Evolutionary conservation across 2,797 vertebrate genomes (phyloP), one percentile per base, ranked within the genome.

Genomic region (Eleutherodactylus coqui): DNA sequence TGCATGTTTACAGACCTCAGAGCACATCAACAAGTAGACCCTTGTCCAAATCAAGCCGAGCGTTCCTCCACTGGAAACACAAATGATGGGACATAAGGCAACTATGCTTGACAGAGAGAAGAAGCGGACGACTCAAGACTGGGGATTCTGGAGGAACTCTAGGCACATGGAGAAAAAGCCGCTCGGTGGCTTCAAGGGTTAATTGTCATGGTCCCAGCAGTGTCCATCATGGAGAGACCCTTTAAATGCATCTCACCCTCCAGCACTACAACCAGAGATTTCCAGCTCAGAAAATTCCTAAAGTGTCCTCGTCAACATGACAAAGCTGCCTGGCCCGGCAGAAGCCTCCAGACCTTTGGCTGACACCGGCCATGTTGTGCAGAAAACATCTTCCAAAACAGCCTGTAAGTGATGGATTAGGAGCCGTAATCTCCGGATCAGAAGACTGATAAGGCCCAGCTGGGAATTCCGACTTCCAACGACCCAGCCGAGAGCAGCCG

Each of bases 321-420:
- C 45, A 51, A 21, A 29, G 43, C 49, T 21, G 70, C 14, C 49
- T 83, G 27, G 24, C 49, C 53, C 45, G 21, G 10, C 49, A 45
- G 4, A 55, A 73, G 24, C 4, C 27, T 17, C 19, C 82, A 75
- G 82, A 76, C 82, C 72, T 84, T 53, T 76, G 70, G 82, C 82
- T 75, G 70, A 75, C 82, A 83, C 69, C 64, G 36, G n/a, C 6
- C 36, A 73, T 72, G 36, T 49, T 82, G 36, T 43, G 21, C 49
- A 13, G 6, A 55, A 75, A 75, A 55, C 81, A 41, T 38, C 9
- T 41, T 83, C 81, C 55, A 75, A 62, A 43, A 47, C 58, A 73
- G 34, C 24, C 75, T 43, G 36, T 41, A n/a, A 58, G 70, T 83
- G 72, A 84, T 76, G 82, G 72, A 83, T 83, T 64, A 84, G 82